Conservation (phyloP, 2,113 vertebrate genomes). For the Callocephalon fimbriatum region DNA sequence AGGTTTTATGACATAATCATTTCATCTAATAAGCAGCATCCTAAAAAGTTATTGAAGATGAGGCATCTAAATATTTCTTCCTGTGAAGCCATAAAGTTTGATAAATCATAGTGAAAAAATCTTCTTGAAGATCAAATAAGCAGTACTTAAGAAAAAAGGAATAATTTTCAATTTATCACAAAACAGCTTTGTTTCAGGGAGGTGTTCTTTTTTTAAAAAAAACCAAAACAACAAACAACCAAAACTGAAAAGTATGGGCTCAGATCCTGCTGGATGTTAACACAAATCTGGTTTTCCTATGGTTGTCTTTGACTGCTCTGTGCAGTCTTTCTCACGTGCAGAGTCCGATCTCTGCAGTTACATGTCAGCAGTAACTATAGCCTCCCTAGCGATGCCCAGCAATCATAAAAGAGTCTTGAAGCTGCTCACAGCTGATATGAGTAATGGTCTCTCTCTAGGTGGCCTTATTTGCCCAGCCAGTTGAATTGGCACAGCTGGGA, state of each 20-base stretch:
- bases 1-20: neutral
- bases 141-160: neutral
- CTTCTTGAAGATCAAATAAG: neutral
- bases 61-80: neutral
- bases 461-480: neutral
- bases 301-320: neutral
- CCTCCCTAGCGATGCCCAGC: neutral
- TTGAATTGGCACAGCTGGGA: neutral
- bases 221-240: too few relatives aligned
- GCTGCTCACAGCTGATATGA: neutral
- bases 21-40: neutral
- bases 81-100: neutral
- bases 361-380: neutral
- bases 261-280: neutral
- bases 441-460: neutral
- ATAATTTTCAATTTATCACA: neutral
- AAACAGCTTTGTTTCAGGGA: neutral
- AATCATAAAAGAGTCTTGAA: neutral
- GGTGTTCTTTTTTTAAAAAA: neutral
- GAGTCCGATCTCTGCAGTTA: neutral
- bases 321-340: neutral
- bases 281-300: neutral
- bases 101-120: neutral
- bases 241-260: neutral
- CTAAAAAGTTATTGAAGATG: neutral